A percentile compares a stretch with the other conserved stretches of the same genome.
These are phyloP conservation scores for Frankliniella fusca DNA, from an alignment of 2,888 invertebrate species.

Conservation along the genomic window DNA sequence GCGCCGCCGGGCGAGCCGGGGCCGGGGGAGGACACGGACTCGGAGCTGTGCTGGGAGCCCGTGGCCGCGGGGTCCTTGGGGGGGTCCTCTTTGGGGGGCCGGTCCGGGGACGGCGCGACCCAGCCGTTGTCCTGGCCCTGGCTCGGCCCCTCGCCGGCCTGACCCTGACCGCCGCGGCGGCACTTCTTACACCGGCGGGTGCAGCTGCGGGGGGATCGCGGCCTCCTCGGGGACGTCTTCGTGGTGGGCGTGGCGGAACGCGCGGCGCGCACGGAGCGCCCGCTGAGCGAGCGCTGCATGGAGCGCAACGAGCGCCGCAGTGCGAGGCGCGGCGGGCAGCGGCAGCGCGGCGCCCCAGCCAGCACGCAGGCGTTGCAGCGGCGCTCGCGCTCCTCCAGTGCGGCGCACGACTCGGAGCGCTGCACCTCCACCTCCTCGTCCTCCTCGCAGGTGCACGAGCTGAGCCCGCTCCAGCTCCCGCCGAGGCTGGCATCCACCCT, in stretches of 20 bases:
- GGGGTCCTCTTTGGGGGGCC: neutral
- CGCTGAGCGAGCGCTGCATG: neutral
- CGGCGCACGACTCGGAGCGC: neutral
- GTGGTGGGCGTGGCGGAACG: neutral
- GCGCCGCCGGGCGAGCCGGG: too few species aligned
- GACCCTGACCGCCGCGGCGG: neutral
- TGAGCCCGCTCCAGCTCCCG: neutral
- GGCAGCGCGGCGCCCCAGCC: constrained; percentile 4
- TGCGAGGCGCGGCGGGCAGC: neutral
- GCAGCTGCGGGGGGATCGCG: neutral
- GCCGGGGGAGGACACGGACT: neutral
- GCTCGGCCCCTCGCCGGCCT: neutral
- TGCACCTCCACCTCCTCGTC: neutral
- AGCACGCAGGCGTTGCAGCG: neutral
- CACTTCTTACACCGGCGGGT: constrained; percentile 2
- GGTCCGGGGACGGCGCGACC: neutral
- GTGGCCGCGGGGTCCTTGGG: neutral
- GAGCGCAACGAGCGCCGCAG: constrained; percentile 11
- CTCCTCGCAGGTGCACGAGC: neutral
- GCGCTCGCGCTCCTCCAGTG: neutral
- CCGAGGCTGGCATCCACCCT: neutral
- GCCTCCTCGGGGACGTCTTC: neutral
- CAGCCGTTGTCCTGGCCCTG: neutral
- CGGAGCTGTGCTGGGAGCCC: neutral
- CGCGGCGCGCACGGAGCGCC: neutral